Evolutionary conservation across 2,888 invertebrate genomes (phyloP).

Genomic region (Lasioglossum pauxillum): DNA sequence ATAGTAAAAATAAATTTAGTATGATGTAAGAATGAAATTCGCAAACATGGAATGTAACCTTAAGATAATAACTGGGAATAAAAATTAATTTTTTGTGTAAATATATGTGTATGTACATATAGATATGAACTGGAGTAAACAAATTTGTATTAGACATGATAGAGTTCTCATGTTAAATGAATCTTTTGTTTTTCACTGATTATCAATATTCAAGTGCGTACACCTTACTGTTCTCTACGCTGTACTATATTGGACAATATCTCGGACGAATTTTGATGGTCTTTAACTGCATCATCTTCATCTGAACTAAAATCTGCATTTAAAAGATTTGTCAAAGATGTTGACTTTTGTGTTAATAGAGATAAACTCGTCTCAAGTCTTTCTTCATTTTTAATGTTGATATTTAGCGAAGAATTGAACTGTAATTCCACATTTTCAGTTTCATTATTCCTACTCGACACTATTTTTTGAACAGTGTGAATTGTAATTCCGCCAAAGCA

Average conservation of each 20-base stretch:
- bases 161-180: constrained; percentile 29
- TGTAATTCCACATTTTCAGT: constrained; percentile 79
- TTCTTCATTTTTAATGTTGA: constrained; percentile 75
- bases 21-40: constrained; percentile 9
- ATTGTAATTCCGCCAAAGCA: constrained; percentile 95
- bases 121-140: constrained; percentile 21
- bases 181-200: constrained; percentile 23
- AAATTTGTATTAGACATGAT: constrained; percentile 21
- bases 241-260: constrained; percentile 85
- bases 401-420: constrained; percentile 73
- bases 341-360: constrained; percentile 81
- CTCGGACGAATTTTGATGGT: constrained; percentile 85
- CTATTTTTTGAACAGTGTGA: constrained; percentile 91
- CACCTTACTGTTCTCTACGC: constrained; percentile 78
- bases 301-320: constrained; percentile 82
- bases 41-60: not conserved
- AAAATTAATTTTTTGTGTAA: constrained; percentile 24
- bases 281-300: constrained; percentile 81
- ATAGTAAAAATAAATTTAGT: not conserved
- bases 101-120: constrained; percentile 8
- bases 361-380: constrained; percentile 78
- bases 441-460: constrained; percentile 74
- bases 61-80: not conserved
- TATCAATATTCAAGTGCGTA: constrained; percentile 14
- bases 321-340: constrained; percentile 81